Percentiles rank a stretch among this genome's conserved stretches.
Evolutionary conservation across 2,113 vertebrate genomes (phyloP).

Genomic region (Percina caprodes): DNA sequence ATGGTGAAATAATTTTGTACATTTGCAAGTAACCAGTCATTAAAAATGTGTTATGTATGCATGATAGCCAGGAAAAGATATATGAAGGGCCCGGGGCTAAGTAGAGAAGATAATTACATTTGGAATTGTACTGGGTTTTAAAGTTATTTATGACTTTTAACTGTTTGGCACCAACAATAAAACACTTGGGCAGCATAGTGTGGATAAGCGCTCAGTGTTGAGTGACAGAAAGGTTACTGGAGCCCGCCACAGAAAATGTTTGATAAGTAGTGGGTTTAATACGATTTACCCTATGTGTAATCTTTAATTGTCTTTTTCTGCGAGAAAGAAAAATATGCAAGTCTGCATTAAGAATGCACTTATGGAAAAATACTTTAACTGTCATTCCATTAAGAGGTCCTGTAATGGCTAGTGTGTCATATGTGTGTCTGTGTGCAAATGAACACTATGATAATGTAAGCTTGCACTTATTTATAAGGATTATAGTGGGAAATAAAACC

Average conservation of each 20-base stretch:
- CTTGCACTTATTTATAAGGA: conserved; percentile 48
- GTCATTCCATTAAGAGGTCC: conserved; percentile 46
- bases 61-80: conserved; percentile 93
- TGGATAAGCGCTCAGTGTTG: conserved; percentile 28
- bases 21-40: conserved; percentile 94
- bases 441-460: conserved; percentile 26
- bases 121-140: conserved; percentile 99
- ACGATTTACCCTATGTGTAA: conserved; percentile 16
- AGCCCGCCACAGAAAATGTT: conserved; percentile 31
- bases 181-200: conserved; percentile 69
- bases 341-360: conserved; percentile 56
- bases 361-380: conserved; percentile 39
- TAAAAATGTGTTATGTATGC: conserved; percentile 98
- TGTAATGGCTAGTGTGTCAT: conserved; percentile 39
- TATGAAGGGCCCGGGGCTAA: conserved; percentile 97
- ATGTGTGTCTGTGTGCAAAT: conserved; percentile 2
- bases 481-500: conserved; percentile 13
- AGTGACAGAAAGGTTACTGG: conserved; percentile 31
- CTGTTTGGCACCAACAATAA: conserved; percentile 89
- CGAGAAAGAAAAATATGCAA: conserved; percentile 46
- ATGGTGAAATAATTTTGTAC: conserved; percentile 93
- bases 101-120: conserved; percentile 99
- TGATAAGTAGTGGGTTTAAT: conserved; percentile 43
- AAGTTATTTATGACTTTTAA: conserved; percentile 99
- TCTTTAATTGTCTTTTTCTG: conserved; percentile 33